These are phyloP conservation scores for Synergus laeviventris DNA, from an alignment of 2,888 invertebrate genomes.

Conservation along the genomic window DNA sequence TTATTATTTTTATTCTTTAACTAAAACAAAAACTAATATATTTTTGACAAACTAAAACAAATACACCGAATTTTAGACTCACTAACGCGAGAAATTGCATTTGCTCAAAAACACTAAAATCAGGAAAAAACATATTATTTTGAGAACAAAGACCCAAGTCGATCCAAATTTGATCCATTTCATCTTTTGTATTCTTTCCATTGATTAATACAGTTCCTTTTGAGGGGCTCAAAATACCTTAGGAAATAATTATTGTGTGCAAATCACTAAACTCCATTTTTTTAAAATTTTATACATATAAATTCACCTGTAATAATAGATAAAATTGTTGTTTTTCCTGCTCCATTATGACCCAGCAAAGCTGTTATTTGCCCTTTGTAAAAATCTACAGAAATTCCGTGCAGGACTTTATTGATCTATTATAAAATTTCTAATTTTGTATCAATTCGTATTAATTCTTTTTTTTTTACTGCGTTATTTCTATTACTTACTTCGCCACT, in stretches of 20 bases:
- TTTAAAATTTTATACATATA: constrained; percentile 14
- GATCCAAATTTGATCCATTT: constrained; percentile 82
- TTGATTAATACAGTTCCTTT: constrained; percentile 84
- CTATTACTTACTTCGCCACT: constrained; percentile 65
- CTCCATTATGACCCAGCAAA: constrained; percentile 90
- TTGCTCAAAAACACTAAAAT: constrained; percentile 89
- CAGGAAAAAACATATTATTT: constrained; percentile 89
- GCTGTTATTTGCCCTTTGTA: constrained; percentile 94
- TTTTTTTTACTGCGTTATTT: constrained; percentile 43
- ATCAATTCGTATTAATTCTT: background rate
- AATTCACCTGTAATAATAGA: constrained; percentile 89
- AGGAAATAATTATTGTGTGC: background rate
- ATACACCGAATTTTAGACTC: constrained; percentile 56
- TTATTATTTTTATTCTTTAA: constrained; percentile 80
- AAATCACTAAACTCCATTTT: background rate
- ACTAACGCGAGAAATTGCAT: constrained; percentile 90
- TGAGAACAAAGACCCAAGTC: constrained; percentile 89
- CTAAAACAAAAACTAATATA: constrained; percentile 72
- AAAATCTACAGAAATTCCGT: constrained; percentile 77
- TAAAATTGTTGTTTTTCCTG: constrained; percentile 96
- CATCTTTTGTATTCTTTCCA: constrained; percentile 83
- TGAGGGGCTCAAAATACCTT: constrained; percentile 85
- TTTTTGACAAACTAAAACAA: background rate
- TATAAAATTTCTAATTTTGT: constrained; percentile 34
- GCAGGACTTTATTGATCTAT: constrained; percentile 61